Conservation (phyloP, 2,888 invertebrate species). For the Dryadula phaetusa region DNA sequence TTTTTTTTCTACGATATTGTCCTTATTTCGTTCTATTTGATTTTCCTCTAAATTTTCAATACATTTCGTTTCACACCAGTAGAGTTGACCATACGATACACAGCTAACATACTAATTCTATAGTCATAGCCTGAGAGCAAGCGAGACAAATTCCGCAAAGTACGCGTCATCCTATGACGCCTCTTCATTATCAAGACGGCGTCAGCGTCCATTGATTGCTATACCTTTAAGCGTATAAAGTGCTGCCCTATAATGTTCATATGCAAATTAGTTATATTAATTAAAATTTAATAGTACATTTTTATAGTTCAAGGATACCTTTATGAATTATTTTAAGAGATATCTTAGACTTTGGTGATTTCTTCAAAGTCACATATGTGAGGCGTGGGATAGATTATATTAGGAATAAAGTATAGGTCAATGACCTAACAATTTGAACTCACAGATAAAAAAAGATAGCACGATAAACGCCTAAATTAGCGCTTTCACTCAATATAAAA, state of each 20-base stretch:
- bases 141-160: conserved; percentile 65
- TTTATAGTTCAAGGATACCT: background rate
- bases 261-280: background rate
- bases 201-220: conserved; percentile 65
- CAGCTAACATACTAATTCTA: conserved; percentile 38
- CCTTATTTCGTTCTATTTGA: too few relatives aligned
- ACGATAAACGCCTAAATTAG: conserved; percentile 19
- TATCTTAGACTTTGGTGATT: conserved; percentile 3
- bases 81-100: conserved; percentile 24
- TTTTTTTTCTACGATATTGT: too few relatives aligned
- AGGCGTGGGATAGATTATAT: background rate
- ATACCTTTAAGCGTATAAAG: conserved; percentile 57
- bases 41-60: background rate
- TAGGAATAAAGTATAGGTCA: background rate
- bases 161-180: conserved; percentile 70
- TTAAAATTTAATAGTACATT: background rate
- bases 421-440: background rate
- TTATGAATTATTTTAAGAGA: background rate
- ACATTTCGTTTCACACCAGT: background rate
- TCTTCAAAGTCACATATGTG: too few relatives aligned
- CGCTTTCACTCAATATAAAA: conserved; percentile 18
- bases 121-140: conserved; percentile 32
- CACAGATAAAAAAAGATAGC: conserved; percentile 23
- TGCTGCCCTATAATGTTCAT: conserved; percentile 47
- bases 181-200: conserved; percentile 61